A percentile compares a stretch with the other conserved stretches of the same genome.
phyloP scores from a whole-genome alignment of 2,113 vertebrate genomes.

The Platysternon megacephalum region DNA sequence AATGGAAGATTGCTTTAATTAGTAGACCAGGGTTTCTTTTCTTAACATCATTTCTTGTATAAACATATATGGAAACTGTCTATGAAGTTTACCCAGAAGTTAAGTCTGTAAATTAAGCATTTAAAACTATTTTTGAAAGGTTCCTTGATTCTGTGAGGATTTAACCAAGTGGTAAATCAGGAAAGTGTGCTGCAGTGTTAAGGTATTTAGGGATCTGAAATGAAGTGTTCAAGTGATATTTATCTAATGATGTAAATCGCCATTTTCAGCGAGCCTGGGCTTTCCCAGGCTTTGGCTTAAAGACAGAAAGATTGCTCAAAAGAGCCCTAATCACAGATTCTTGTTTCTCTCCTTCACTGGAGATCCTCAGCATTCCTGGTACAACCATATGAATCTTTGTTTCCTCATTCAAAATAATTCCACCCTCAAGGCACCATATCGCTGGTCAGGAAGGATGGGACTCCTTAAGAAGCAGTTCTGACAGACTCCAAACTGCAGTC shows the following conservation, averaged over 20 bases:
- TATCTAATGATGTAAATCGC: conserved; percentile 46
- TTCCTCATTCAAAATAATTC: conserved; percentile 22
- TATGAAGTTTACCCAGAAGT: background rate
- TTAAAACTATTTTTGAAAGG: background rate
- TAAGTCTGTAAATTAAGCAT: too few relatives aligned
- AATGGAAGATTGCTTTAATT: background rate
- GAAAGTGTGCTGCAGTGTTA: conserved; percentile 14
- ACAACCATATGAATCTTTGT: background rate
- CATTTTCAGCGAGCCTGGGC: conserved; percentile 1
- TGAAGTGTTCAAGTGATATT: conserved; percentile 51
- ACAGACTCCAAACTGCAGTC: background rate
- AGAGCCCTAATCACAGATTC: background rate
- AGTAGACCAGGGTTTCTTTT: background rate
- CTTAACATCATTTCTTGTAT: background rate
- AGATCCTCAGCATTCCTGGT: conserved; percentile 24
- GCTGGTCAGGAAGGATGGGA: background rate
- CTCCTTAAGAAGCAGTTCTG: background rate
- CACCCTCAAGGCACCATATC: conserved; percentile 4
- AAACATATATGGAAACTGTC: background rate
- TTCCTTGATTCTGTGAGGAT: conserved; percentile 4
- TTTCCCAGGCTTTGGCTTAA: background rate
- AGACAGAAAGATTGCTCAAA: conserved; percentile 17
- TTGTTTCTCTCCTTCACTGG: background rate
- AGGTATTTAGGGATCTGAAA: conserved; percentile 34
- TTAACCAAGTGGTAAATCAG: background rate